Evolutionary conservation across 2,888 invertebrate species (phyloP), one percentile per base, ranked within the genome.

Genomic region (Panorpa germanica): DNA sequence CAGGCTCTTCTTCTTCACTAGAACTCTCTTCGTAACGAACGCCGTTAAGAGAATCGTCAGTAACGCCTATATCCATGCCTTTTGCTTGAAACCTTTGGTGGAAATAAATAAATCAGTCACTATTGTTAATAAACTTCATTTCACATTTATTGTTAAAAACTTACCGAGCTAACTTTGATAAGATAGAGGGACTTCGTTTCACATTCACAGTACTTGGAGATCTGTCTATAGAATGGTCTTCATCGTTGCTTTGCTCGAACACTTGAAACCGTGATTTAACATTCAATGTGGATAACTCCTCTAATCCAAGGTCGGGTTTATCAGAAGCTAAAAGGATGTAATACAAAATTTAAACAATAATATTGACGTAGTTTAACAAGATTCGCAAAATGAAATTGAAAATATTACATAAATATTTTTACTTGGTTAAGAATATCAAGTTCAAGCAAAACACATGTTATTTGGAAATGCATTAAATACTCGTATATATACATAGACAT

Each of bases 181-280:
- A 58, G 33, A 85, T 72, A 10, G 80, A 75, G 16, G 73, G 65
- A 38, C 78, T 80, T 37, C 70, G 56, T 42, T 70, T 71, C 13
- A 72, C 66, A 30, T 57, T 59, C 33, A 65, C 55, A 37, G 55
- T 50, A 23, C 61, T 59, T 14, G 58, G 54, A 12, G 48, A 35
- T 50, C 49, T 28, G 32, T 24, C 23, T 25, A 40, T 13, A 41
- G 41, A 8, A 42, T 48, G 19, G 39, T 49, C 1, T 44, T 63
- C 63, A 24, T 55, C 57, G 23, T 49, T 52, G 9, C 51, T 46
- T 37, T 65, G 62, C 53, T 86, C 83, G 53, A 86, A 86, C 40
- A 82, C 73, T 52, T 82, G 72, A 59, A 82, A 86, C 36, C 80
- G 66, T 17, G 81, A 74, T 52, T 80, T 80, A 8, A 86, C 80